Evolutionary conservation across 2,888 invertebrate species (phyloP), one percentile per base, ranked within the genome.

Genomic region (Tenthredo scrophulariae): DNA sequence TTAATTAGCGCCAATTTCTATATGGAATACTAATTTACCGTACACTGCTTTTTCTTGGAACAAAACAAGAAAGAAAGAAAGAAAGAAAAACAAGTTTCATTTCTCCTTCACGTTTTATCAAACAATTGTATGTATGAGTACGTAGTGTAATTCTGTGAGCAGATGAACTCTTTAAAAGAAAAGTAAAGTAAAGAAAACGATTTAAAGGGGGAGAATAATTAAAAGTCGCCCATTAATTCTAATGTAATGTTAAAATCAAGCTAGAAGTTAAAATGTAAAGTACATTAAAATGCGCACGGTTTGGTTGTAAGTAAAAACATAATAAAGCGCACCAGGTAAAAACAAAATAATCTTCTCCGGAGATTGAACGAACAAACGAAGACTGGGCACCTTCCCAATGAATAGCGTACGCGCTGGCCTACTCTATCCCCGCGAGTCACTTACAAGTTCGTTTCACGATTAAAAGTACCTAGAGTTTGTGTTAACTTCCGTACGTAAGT

Each of bases 401-500:
- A 92, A 92, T 92, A 92, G 89, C 91, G 89, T 91, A 90, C 90
- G 92, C 91, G 91, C 90, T 91, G 91, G 91, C 91, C 91, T 91
- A 89, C 91, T 92, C 91, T 91, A 91, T 91, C 89, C 90, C 91
- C 93, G 93, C 92, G 92, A 91, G 90, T 93, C 92, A 91, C 91
- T 92, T 92, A 92, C 92, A 91, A 92, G 92, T 92, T 92, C 91
- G 91, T 92, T 91, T 92, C 91, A 92, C 89, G 90, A 93, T 92
- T 91, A 85, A 85, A 84, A 90, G 91, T 92, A 92, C 92, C 92
- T 92, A 93, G 93, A 91, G 91, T 93, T 93, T 93, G 93, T 91
- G 93, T 93, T 94, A 93, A 93, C 93, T 93, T 92, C 93, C 92
- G 92, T 93, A 94, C 94, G 95, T 95, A 95, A 95, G 95, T 95